Conservation (phyloP, 2,888 invertebrate genomes). For the Drosophila nr. perissopoda region DNA sequence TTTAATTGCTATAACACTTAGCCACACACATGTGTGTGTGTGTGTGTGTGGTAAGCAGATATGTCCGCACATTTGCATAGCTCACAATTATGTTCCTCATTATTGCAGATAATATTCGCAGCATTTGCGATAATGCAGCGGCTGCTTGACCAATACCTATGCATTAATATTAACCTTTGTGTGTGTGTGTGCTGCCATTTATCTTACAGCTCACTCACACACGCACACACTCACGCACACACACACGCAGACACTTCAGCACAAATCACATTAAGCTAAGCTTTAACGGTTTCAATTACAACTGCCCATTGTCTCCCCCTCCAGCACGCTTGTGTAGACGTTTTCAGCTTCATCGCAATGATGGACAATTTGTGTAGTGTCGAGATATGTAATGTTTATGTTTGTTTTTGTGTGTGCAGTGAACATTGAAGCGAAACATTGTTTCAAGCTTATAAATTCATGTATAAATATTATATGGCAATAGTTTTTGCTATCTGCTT, state of each 20-base stretch:
- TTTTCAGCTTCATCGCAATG: constrained; percentile 51
- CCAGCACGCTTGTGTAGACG: constrained; percentile 44
- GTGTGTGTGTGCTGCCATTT: constrained; percentile 38
- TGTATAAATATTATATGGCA: not conserved
- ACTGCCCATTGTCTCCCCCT: constrained; percentile 2
- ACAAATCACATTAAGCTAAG: constrained; percentile 53
- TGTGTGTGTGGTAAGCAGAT: constrained; percentile 22
- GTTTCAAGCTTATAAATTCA: not conserved
- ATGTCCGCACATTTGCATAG: constrained; percentile 66
- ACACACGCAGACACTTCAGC: not conserved
- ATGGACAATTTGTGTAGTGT: constrained; percentile 7
- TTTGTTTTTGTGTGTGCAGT: constrained; percentile 1
- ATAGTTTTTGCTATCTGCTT: constrained; percentile 12
- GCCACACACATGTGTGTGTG: constrained; percentile 5
- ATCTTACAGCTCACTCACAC: constrained; percentile 32
- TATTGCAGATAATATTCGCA: constrained; percentile 75
- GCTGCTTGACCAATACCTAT: constrained; percentile 28
- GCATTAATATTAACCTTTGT: constrained; percentile 45
- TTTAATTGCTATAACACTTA: constrained; percentile 72
- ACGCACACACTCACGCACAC: constrained; percentile 1
- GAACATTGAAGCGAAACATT: not conserved
- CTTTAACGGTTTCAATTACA: constrained; percentile 73
- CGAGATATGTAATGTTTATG: not conserved
- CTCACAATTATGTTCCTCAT: constrained; percentile 76
- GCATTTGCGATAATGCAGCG: constrained; percentile 66